These are phyloP conservation scores for Sminthopsis crassicaudata DNA, from an alignment of 2,113 vertebrate species.

Conservation along the genomic window DNA sequence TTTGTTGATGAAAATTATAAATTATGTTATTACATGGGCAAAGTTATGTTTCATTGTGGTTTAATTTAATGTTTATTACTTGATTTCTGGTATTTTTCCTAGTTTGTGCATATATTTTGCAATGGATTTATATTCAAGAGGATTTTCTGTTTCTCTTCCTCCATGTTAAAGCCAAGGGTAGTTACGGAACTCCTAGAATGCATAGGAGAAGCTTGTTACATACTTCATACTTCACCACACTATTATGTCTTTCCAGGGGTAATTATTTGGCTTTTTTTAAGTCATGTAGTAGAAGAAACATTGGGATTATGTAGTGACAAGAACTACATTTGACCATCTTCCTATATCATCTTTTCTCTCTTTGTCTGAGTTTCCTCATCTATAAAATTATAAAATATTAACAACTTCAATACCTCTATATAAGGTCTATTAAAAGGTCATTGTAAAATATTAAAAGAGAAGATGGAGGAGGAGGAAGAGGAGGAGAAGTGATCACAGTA, in stretches of 20 bases:
- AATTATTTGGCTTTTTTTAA: background rate
- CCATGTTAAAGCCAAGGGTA: background rate
- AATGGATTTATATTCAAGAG: background rate
- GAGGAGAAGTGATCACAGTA: background rate
- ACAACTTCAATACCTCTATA: background rate
- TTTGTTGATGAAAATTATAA: background rate
- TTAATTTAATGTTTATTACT: background rate
- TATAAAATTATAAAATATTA: background rate
- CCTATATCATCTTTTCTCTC: background rate
- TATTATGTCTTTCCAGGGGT: background rate
- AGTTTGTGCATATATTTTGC: background rate
- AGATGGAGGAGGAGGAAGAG: too few species aligned
- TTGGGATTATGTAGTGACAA: background rate
- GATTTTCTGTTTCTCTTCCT: background rate
- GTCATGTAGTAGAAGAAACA: background rate
- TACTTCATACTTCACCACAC: too few species aligned
- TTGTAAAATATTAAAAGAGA: background rate
- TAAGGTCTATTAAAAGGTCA: background rate
- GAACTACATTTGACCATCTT: background rate
- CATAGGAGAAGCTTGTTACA: background rate
- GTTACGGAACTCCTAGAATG: background rate
- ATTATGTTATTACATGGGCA: too few species aligned
- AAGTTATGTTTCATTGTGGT: background rate
- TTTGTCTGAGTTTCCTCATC: background rate
- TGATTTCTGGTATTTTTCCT: background rate